A percentile compares a stretch with the other conserved stretches of the same genome.
Evolutionary conservation across 2,113 vertebrate genomes (phyloP).

Genomic region (Pica pica): DNA sequence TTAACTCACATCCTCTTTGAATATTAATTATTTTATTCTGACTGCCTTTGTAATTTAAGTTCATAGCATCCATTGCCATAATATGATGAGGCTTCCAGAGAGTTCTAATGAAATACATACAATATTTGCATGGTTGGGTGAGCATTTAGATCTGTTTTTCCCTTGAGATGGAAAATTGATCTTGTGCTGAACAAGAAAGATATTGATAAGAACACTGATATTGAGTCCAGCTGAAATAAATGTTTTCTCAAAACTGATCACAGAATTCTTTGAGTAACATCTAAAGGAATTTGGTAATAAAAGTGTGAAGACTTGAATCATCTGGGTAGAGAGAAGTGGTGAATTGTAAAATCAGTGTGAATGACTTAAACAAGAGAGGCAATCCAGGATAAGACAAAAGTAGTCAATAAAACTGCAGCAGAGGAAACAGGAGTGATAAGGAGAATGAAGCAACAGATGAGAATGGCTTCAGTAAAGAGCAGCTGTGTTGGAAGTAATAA

Average conservation of each 20-base stretch:
- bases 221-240: not conserved
- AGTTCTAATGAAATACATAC: not conserved
- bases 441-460: not conserved
- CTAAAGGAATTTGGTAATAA: not conserved
- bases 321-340: not conserved
- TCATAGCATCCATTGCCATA: not conserved
- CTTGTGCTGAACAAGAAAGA: slow-evolving; percentile 1
- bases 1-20: not conserved
- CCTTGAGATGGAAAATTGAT: not conserved
- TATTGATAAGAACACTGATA: not conserved
- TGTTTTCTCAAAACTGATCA: not conserved
- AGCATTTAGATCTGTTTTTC: not conserved
- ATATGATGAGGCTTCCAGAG: not conserved
- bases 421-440: not conserved
- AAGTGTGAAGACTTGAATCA: not conserved
- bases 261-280: not conserved
- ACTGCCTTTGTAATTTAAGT: not conserved
- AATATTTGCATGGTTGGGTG: not conserved
- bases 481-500: not conserved
- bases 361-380: not conserved
- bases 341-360: not conserved
- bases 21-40: not conserved
- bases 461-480: not conserved
- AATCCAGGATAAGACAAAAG: not conserved
- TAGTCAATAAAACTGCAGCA: not conserved